Conservation (phyloP, 2,888 invertebrate species). For the Smittia aterrima region DNA sequence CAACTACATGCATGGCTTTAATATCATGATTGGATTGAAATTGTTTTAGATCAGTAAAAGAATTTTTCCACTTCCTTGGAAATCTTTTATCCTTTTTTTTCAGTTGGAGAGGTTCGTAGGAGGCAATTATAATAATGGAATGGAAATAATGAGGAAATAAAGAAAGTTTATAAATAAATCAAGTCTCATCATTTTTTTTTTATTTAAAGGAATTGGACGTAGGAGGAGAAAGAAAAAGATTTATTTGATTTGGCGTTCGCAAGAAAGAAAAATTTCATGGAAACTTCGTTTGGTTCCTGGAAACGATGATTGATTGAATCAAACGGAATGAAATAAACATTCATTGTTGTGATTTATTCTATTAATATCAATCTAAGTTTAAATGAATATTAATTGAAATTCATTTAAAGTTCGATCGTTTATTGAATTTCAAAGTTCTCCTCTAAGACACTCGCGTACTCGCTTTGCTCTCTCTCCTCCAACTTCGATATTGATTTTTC, state of each 20-base stretch:
- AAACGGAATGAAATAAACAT: not conserved
- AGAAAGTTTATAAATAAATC: constrained; percentile 1
- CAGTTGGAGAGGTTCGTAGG: not conserved
- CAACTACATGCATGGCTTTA: not conserved
- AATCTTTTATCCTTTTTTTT: constrained; percentile 4
- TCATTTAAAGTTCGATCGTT: not conserved
- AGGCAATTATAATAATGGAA: constrained; percentile 30
- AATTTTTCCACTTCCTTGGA: constrained; percentile 9
- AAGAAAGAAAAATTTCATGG: no score
- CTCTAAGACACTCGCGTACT: constrained; percentile 1
- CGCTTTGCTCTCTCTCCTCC: not conserved
- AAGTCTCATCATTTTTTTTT: not conserved
- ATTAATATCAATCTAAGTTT: constrained; percentile 29
- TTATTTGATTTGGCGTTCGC: not conserved
- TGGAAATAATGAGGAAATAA: constrained; percentile 21
- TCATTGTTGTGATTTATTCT: constrained; percentile 12
- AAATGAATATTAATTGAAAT: constrained; percentile 34
- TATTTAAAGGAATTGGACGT: no score
- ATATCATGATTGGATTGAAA: constrained; percentile 32
- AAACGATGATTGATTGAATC: not conserved
- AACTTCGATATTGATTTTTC: not conserved
- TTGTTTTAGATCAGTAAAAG: not conserved
- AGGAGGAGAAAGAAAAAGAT: no score
- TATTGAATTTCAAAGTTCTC: no score
- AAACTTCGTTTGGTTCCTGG: no score